These are phyloP conservation scores for Nestor notabilis DNA, from an alignment of 2,113 vertebrate species.

Conservation along the genomic window DNA sequence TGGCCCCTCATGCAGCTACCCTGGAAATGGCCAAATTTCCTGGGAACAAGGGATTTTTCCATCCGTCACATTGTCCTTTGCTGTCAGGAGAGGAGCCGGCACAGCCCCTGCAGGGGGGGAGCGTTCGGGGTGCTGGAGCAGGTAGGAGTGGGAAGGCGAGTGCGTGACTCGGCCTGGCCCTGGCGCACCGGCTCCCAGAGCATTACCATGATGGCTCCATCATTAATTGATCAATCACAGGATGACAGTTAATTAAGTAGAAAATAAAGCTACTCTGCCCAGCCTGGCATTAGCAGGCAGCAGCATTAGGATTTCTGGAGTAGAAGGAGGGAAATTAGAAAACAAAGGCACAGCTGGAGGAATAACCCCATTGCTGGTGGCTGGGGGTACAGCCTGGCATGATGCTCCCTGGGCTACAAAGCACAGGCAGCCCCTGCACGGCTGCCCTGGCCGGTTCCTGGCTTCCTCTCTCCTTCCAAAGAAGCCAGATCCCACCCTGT, in stretches of 20 bases:
- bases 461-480: neutral
- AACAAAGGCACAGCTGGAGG: constrained; percentile 46
- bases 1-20: neutral
- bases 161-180: neutral
- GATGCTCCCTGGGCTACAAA: rapidly evolving
- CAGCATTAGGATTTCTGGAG: constrained; percentile 42
- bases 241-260: constrained; percentile 64
- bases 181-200: neutral
- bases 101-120: neutral
- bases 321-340: constrained; percentile 26
- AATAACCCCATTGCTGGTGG: neutral
- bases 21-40: neutral
- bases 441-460: rapidly evolving
- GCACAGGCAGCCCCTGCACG: rapidly evolving
- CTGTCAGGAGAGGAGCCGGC: constrained; percentile 33
- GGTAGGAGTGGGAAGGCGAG: constrained; percentile 15
- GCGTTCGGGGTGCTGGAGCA: neutral
- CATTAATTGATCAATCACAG: constrained; percentile 65
- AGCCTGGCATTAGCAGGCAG: constrained; percentile 54
- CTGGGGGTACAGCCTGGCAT: neutral
- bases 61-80: constrained; percentile 56
- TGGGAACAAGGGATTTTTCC: constrained; percentile 28
- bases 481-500: neutral
- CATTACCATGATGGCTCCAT: constrained; percentile 49
- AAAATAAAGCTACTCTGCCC: constrained; percentile 68